Evolutionary conservation across 2,888 invertebrate genomes (phyloP).

Genomic region (Theretra japonica): DNA sequence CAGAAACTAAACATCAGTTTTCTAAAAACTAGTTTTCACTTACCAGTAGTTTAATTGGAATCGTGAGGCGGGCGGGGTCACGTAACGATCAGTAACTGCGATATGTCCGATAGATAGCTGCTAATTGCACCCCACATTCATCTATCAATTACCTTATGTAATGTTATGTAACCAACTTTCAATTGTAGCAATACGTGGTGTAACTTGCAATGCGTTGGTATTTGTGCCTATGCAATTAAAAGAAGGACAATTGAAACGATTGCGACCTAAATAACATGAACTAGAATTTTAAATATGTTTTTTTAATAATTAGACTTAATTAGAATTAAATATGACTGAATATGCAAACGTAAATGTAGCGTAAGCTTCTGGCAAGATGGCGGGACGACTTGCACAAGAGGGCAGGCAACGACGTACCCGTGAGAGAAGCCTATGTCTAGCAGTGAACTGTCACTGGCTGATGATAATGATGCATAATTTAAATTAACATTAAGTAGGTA

Average conservation of each 20-base stretch:
- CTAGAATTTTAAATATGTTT: no score
- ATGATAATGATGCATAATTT: no score
- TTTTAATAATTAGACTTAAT: no score
- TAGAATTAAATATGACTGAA: no score
- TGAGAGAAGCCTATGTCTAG: no score
- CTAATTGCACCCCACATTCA: constrained; percentile 13
- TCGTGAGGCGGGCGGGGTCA: background rate
- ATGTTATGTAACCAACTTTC: constrained; percentile 18
- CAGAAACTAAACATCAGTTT: background rate
- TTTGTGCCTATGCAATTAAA: background rate
- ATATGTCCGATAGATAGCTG: constrained; percentile 14
- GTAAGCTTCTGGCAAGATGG: no score
- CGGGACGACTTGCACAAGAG: no score
- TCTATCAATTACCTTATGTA: constrained; percentile 16
- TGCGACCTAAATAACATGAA: no score
- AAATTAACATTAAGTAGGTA: no score
- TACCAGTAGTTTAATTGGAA: constrained; percentile 3
- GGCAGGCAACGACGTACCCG: no score
- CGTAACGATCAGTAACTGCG: background rate
- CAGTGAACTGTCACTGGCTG: no score
- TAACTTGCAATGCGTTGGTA: background rate
- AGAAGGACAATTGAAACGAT: background rate
- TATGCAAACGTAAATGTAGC: no score
- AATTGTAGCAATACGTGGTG: constrained; percentile 5
- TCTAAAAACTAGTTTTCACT: background rate